phyloP scores from a whole-genome alignment of 2,888 invertebrate genomes.

The Aphelenchoides bicaudatus region DNA sequence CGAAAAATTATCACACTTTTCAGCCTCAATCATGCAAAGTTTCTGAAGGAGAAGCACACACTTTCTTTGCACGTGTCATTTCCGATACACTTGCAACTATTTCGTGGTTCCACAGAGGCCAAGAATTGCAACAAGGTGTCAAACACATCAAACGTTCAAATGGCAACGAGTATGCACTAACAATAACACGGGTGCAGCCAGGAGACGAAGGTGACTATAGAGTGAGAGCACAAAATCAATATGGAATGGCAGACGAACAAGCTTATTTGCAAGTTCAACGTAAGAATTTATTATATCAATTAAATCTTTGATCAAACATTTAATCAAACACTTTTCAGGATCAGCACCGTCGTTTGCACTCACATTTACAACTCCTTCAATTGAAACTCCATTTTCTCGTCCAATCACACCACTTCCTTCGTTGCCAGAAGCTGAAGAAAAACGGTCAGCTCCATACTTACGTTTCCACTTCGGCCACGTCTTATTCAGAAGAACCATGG shows the following conservation, averaged over 20 bases:
- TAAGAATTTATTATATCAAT: constrained; percentile 9
- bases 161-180: constrained; percentile 92
- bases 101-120: constrained; percentile 89
- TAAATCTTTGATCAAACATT: neutral
- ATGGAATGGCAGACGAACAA: constrained; percentile 89
- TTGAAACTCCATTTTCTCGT: neutral
- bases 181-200: constrained; percentile 88
- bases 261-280: constrained; percentile 81
- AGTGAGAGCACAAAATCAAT: constrained; percentile 91
- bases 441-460: too few relatives aligned
- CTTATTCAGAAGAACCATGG: constrained; percentile 88
- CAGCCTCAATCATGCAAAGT: too few relatives aligned
- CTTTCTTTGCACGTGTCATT: constrained; percentile 93
- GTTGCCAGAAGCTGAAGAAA: too few relatives aligned
- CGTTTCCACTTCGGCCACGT: constrained; percentile 94
- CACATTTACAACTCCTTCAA: constrained; percentile 36
- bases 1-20: too few relatives aligned
- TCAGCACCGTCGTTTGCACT: constrained; percentile 13
- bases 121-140: constrained; percentile 88
- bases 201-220: constrained; percentile 96
- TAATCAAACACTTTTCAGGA: neutral
- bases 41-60: constrained; percentile 87
- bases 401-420: too few relatives aligned
- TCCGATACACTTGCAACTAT: constrained; percentile 86
- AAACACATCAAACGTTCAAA: constrained; percentile 98